phyloP scores from a whole-genome alignment of 2,888 invertebrate species.

The Hypomecis punctinalis region DNA sequence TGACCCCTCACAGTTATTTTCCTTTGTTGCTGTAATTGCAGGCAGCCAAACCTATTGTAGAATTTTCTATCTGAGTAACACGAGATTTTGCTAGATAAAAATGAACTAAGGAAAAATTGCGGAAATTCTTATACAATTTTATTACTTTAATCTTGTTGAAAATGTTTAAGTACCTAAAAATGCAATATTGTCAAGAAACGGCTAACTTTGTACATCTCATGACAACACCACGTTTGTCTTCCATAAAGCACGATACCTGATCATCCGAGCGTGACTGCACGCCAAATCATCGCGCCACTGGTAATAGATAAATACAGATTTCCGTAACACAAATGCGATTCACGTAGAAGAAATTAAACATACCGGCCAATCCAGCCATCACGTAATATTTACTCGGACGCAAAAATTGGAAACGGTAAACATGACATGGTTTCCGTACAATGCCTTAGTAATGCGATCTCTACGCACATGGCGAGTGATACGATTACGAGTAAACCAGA shows the following conservation, averaged over 20 bases:
- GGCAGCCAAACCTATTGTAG: neutral
- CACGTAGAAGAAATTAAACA: conserved; percentile 26
- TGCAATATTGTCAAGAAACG: neutral
- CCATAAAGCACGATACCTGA: conserved; percentile 36
- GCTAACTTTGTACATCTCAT: conserved; percentile 19
- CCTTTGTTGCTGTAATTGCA: conserved; percentile 36
- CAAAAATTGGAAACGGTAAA: conserved; percentile 27
- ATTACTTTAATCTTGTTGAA: no score
- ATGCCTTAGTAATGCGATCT: conserved; percentile 20
- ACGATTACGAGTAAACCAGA: conserved; percentile 7
- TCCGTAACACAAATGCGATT: conserved; percentile 33
- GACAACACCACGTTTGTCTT: conserved; percentile 18
- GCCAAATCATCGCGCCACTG: conserved; percentile 52
- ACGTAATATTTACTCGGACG: conserved; percentile 24
- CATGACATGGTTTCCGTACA: conserved; percentile 22
- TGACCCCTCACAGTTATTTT: conserved; percentile 37
- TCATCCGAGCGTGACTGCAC: conserved; percentile 60
- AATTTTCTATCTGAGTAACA: neutral
- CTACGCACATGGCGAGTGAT: conserved; percentile 26
- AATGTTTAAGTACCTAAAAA: neutral
- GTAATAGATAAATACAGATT: conserved; percentile 36
- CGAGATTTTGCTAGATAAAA: neutral
- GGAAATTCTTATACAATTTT: no score
- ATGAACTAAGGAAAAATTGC: neutral
- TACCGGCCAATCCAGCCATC: conserved; percentile 19